phyloP scores from a whole-genome alignment of 2,888 invertebrate species.

The Hirtodrosophila trivittata region DNA sequence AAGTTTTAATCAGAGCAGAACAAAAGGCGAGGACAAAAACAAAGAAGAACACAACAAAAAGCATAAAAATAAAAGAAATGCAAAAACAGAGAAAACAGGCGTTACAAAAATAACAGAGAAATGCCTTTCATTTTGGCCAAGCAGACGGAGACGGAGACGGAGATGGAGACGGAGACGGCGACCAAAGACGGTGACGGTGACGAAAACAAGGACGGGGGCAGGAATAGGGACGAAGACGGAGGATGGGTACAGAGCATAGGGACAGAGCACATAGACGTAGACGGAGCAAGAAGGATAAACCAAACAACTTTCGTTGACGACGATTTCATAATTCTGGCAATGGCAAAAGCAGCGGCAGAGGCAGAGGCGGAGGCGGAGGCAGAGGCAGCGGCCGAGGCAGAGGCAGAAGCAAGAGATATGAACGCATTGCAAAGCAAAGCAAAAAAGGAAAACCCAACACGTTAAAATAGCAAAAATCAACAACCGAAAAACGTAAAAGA shows the following conservation, averaged over 20 bases:
- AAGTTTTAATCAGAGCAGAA: conserved; percentile 63
- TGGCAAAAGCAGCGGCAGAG: background rate
- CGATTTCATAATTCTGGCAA: conserved; percentile 58
- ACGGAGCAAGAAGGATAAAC: conserved; percentile 25
- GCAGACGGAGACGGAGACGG: background rate
- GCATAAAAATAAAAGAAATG: conserved; percentile 20
- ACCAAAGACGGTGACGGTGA: too few relatives aligned
- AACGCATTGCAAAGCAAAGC: conserved; percentile 23
- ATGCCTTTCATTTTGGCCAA: conserved; percentile 32
- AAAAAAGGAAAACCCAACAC: conserved; percentile 34
- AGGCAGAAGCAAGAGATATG: conserved; percentile 25
- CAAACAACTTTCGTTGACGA: conserved; percentile 42
- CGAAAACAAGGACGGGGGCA: conserved; percentile 14
- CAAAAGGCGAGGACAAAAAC: conserved; percentile 27
- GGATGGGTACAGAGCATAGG: conserved; percentile 5
- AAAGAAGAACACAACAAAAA: conserved; percentile 5
- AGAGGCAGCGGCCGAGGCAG: background rate
- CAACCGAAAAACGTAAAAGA: conserved; percentile 66
- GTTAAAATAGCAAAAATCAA: conserved; percentile 64
- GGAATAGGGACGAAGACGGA: conserved; percentile 14
- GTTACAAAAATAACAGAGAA: conserved; percentile 35
- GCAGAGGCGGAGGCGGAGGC: background rate
- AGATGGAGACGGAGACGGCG: background rate
- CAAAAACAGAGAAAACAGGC: conserved; percentile 43
- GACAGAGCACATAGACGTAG: conserved; percentile 7